Evolutionary conservation across 1,140 invertebrate species (phyloP).

Genomic region (Heliconius eleuchia): DNA sequence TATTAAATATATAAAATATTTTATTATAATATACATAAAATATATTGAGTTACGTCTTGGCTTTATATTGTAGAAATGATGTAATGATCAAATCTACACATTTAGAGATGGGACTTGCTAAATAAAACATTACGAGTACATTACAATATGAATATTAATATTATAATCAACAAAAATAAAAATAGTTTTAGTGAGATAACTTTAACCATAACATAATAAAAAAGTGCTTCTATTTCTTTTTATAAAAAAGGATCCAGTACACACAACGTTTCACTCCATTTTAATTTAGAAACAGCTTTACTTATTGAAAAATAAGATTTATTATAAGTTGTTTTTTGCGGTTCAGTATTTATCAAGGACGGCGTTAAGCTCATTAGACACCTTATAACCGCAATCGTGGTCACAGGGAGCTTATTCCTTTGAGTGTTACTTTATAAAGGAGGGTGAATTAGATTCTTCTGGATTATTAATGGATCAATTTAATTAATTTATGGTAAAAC

Average conservation of each 20-base stretch:
- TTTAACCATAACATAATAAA: too few relatives aligned
- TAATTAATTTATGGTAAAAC: not conserved
- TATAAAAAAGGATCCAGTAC: too few relatives aligned
- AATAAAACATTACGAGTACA: not conserved
- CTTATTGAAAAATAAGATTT: not conserved
- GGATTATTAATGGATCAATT: not conserved
- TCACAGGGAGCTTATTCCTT: constrained; percentile 17
- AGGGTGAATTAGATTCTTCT: not conserved
- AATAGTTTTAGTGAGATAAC: too few relatives aligned
- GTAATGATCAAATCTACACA: not conserved
- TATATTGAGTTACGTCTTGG: not conserved
- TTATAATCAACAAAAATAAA: too few relatives aligned
- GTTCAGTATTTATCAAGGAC: not conserved
- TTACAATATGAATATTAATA: too few relatives aligned
- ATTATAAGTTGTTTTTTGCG: not conserved
- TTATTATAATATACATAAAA: too few relatives aligned
- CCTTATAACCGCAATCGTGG: constrained; percentile 60
- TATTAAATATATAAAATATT: too few relatives aligned
- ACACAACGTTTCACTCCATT: not conserved
- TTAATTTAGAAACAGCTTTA: not conserved
- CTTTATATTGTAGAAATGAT: not conserved
- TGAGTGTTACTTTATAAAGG: not conserved
- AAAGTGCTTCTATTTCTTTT: too few relatives aligned
- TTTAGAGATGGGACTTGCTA: not conserved
- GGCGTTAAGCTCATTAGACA: constrained; percentile 60